Evolutionary conservation across 2,888 invertebrate species (phyloP).

Genomic region (Rhagium mordax): DNA sequence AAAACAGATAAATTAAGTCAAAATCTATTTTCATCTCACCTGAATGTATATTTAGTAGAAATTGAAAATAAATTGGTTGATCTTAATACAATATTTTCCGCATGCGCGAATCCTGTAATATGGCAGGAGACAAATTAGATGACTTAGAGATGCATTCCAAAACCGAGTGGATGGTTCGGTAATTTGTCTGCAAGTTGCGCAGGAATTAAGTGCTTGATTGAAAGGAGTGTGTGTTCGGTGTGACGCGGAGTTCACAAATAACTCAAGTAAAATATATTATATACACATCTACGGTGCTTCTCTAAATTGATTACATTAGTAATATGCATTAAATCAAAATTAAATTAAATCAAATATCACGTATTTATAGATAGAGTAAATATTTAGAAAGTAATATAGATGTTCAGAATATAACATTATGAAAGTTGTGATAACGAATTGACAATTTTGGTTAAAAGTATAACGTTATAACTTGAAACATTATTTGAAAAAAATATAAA

Average conservation of each 20-base stretch:
- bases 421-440: too few species aligned
- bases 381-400: background rate
- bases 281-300: slow-evolving; percentile 33
- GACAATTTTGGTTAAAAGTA: too few species aligned
- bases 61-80: background rate
- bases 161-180: slow-evolving; percentile 60
- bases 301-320: slow-evolving; percentile 46
- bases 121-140: slow-evolving; percentile 59
- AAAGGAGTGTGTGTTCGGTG: slow-evolving; percentile 67
- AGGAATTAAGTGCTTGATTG: slow-evolving; percentile 66
- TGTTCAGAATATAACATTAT: too few species aligned
- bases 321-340: slow-evolving; percentile 40
- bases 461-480: too few species aligned
- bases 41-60: too few species aligned
- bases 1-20: too few species aligned
- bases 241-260: slow-evolving; percentile 68
- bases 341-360: slow-evolving; percentile 22
- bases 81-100: background rate
- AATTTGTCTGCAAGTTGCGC: slow-evolving; percentile 67
- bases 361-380: background rate
- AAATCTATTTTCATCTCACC: background rate
- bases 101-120: slow-evolving; percentile 35
- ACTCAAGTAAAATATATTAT: slow-evolving; percentile 50
- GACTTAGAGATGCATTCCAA: slow-evolving; percentile 63
- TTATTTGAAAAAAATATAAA: too few species aligned